These are phyloP conservation scores for Drosophila repletoides DNA, from an alignment of 1,140 invertebrate species.

Conservation along the genomic window DNA sequence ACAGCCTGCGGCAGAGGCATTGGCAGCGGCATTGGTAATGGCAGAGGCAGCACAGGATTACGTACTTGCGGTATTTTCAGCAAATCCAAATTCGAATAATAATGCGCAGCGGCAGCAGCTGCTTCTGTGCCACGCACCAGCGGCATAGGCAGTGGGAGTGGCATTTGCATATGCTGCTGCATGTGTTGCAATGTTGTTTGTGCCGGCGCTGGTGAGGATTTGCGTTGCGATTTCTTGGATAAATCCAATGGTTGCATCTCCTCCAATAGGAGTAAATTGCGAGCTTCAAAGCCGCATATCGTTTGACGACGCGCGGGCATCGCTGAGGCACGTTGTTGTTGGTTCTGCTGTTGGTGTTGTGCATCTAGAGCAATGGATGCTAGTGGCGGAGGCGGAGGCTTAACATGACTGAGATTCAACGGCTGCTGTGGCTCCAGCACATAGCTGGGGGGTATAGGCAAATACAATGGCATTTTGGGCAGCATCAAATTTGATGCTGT, in stretches of 20 bases:
- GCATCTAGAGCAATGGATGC: neutral
- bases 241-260: slow-evolving; percentile 76
- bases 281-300: slow-evolving; percentile 74
- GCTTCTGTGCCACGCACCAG: slow-evolving; percentile 11
- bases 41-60: slow-evolving; percentile 43
- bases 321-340: slow-evolving; percentile 34
- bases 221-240: slow-evolving; percentile 60
- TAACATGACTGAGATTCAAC: slow-evolving; percentile 60
- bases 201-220: slow-evolving; percentile 29
- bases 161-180: neutral
- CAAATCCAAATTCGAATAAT: slow-evolving; percentile 74
- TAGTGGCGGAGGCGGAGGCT: slow-evolving; percentile 13
- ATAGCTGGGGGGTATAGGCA: slow-evolving; percentile 35
- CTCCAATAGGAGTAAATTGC: slow-evolving; percentile 57
- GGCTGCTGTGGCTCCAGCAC: slow-evolving; percentile 57
- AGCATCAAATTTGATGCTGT: slow-evolving; percentile 31
- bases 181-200: slow-evolving; percentile 11
- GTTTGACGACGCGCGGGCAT: slow-evolving; percentile 69
- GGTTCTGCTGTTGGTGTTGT: slow-evolving; percentile 13
- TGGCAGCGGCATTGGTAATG: slow-evolving; percentile 3
- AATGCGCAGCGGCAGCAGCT: slow-evolving; percentile 39
- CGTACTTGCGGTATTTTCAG: slow-evolving; percentile 76
- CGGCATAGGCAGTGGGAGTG: neutral
- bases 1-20: neutral
- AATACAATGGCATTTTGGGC: slow-evolving; percentile 53